These are phyloP conservation scores for Coptotermes formosanus DNA, from an alignment of 1,140 invertebrate species.

Conservation along the genomic window DNA sequence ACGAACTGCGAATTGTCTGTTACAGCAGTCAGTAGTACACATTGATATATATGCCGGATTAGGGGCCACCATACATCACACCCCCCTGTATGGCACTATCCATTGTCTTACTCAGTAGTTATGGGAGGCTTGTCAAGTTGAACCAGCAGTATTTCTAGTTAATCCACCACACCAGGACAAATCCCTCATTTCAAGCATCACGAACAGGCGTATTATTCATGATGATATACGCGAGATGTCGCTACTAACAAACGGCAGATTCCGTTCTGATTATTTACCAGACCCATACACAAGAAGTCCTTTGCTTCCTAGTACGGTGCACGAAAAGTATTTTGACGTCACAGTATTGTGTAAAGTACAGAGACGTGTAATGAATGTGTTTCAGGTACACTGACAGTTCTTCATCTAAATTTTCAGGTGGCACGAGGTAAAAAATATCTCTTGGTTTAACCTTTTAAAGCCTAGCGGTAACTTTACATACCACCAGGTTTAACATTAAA, in stretches of 20 bases:
- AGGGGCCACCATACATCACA: background rate
- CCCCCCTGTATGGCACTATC: background rate
- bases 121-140: background rate
- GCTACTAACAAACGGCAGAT: background rate
- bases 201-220: constrained; percentile 1
- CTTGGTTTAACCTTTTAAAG: too few relatives aligned
- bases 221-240: background rate
- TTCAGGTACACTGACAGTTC: too few relatives aligned
- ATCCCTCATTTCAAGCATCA: background rate
- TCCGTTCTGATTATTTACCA: background rate
- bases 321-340: too few relatives aligned
- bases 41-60: background rate
- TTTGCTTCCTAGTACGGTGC: background rate
- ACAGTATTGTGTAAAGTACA: too few relatives aligned
- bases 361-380: too few relatives aligned
- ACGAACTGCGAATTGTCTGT: background rate
- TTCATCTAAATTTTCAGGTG: too few relatives aligned
- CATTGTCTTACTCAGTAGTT: background rate
- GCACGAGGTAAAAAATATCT: too few relatives aligned
- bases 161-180: background rate
- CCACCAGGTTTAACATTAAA: too few relatives aligned
- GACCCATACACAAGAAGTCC: background rate
- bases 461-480: too few relatives aligned
- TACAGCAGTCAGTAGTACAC: background rate
- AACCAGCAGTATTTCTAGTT: background rate